These are phyloP conservation scores for Drosophila kuntzei DNA, from an alignment of 2,888 invertebrate species.

Conservation along the genomic window DNA sequence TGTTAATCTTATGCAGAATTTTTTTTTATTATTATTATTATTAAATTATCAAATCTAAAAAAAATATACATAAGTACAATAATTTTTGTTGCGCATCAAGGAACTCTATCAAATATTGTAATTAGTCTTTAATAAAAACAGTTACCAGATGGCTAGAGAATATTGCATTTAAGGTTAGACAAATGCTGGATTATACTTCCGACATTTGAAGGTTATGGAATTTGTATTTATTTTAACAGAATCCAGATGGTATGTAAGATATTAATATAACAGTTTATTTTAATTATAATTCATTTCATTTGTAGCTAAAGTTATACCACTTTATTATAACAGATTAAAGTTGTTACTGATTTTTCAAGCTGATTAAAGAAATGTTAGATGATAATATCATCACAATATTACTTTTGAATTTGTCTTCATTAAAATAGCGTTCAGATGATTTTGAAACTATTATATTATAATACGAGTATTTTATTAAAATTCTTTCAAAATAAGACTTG, in stretches of 20 bases:
- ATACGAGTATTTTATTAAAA: too few relatives aligned
- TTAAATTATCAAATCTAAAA: background rate
- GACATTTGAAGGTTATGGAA: background rate
- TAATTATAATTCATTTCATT: background rate
- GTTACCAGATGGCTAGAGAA: background rate
- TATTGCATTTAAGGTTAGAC: background rate
- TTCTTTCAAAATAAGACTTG: background rate
- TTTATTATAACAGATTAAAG: background rate
- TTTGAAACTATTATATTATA: too few relatives aligned
- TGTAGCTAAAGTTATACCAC: too few relatives aligned
- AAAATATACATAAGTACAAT: background rate
- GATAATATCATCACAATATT: too few relatives aligned
- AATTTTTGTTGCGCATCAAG: background rate
- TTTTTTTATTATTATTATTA: background rate
- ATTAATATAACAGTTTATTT: background rate
- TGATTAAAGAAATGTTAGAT: too few relatives aligned
- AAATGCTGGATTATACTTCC: slow-evolving; percentile 1
- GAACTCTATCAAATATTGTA: background rate
- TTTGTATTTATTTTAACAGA: background rate
- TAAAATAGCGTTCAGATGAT: too few relatives aligned
- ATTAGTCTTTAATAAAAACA: background rate
- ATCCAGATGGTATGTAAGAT: background rate
- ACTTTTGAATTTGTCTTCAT: too few relatives aligned
- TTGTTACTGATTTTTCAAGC: too few relatives aligned
- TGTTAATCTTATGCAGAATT: slow-evolving; percentile 5